phyloP scores from a whole-genome alignment of 2,797 vertebrate species.

The Aeoliscus strigatus region DNA sequence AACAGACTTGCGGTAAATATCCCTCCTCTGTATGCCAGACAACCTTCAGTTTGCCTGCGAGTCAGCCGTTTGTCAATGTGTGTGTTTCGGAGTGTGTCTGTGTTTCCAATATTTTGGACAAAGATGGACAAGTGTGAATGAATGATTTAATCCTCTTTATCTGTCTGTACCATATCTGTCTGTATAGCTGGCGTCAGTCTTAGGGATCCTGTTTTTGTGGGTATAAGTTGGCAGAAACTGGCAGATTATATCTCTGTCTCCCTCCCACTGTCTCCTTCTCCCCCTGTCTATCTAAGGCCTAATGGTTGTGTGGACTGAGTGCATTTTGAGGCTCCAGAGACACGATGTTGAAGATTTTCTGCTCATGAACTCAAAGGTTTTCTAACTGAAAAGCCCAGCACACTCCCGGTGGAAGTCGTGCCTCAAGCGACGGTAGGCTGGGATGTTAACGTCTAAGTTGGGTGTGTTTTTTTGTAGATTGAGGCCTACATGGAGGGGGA shows the following conservation, averaged over 20 bases:
- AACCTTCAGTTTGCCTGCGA: slow-evolving; percentile 28
- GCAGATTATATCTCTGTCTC: slow-evolving; percentile 43
- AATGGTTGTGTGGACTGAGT: slow-evolving; percentile 35
- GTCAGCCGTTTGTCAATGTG: slow-evolving; percentile 38
- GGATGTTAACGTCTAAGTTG: slow-evolving; percentile 5
- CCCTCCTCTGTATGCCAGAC: slow-evolving; percentile 31
- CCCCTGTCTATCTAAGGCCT: too few species aligned
- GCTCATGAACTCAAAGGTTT: too few species aligned
- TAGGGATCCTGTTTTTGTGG: slow-evolving; percentile 39
- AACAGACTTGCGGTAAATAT: slow-evolving; percentile 41
- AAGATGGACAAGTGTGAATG: slow-evolving; percentile 36
- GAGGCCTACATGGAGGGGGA: slow-evolving; percentile 39
- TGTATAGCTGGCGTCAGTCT: slow-evolving; percentile 42
- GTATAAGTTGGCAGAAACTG: slow-evolving; percentile 31
- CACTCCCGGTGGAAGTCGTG: not conserved
- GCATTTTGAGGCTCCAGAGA: slow-evolving; percentile 18
- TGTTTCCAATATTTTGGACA: slow-evolving; percentile 13
- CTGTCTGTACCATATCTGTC: slow-evolving; percentile 31
- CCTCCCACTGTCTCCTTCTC: slow-evolving; percentile 30
- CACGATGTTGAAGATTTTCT: not conserved
- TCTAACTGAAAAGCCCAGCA: too few species aligned
- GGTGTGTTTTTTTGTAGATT: slow-evolving; percentile 32
- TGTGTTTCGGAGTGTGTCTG: slow-evolving; percentile 11
- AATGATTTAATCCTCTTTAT: slow-evolving; percentile 13
- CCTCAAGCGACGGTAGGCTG: not conserved